A percentile compares a stretch with the other conserved stretches of the same genome.
Conservation (phyloP, 2,888 invertebrate species). For the Mycalesis mineus region DNA sequence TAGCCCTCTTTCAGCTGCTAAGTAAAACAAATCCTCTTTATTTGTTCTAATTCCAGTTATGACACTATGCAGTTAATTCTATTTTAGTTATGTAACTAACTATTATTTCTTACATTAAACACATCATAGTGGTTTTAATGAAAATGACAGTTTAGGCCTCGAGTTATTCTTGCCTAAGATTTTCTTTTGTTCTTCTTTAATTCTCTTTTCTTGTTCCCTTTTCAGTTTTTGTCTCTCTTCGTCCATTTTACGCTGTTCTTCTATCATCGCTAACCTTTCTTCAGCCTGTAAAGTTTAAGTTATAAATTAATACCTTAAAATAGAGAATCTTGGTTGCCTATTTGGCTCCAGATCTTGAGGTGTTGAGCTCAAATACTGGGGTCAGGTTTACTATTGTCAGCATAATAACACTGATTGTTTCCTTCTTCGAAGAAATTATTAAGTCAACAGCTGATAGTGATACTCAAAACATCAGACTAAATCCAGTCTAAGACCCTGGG, state of each 20-base stretch:
- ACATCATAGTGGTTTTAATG: conserved; percentile 84
- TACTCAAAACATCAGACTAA: too few relatives aligned
- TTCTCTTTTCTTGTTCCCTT: conserved; percentile 94
- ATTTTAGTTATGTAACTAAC: conserved; percentile 7
- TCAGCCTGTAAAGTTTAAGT: conserved; percentile 88
- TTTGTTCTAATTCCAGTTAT: neutral
- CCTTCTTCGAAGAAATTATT: too few relatives aligned
- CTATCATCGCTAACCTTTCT: conserved; percentile 96
- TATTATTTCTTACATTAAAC: neutral
- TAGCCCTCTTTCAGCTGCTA: too few relatives aligned
- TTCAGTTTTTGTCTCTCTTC: conserved; percentile 95
- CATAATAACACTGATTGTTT: too few relatives aligned
- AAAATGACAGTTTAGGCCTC: conserved; percentile 95
- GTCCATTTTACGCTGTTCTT: conserved; percentile 97
- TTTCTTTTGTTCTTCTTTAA: conserved; percentile 97
- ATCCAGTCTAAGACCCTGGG: too few relatives aligned
- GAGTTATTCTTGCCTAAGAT: conserved; percentile 98
- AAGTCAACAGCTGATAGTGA: too few relatives aligned
- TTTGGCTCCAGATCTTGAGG: too few relatives aligned
- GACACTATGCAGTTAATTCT: conserved; percentile 9
- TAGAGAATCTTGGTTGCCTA: too few relatives aligned
- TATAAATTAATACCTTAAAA: too few relatives aligned
- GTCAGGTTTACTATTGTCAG: too few relatives aligned
- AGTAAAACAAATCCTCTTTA: neutral
- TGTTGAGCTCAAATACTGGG: too few relatives aligned